phyloP scores from a whole-genome alignment of 2,113 vertebrate genomes.

The Chloroceryle aenea region DNA sequence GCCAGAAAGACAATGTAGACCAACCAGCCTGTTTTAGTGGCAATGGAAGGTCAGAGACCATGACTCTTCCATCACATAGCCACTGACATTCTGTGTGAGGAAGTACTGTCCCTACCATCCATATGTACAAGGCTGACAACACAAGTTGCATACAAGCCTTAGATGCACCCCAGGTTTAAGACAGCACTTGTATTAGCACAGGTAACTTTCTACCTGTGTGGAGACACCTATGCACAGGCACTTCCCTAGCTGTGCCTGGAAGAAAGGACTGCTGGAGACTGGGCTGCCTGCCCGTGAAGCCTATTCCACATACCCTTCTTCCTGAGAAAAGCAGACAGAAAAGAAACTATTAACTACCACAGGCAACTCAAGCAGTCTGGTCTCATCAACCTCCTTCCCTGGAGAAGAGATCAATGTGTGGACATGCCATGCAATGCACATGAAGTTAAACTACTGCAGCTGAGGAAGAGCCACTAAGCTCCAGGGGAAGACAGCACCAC shows the following conservation, averaged over 20 bases:
- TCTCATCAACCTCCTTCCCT: not conserved
- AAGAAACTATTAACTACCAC: fast-evolving
- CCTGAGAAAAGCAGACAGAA: not conserved
- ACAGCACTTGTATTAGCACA: not conserved
- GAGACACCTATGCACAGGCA: not conserved
- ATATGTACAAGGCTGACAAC: fast-evolving
- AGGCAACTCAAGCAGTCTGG: not conserved
- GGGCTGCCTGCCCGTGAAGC: not conserved
- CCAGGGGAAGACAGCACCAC: not conserved
- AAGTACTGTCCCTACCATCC: not conserved
- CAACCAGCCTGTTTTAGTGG: not conserved
- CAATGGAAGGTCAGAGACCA: fast-evolving
- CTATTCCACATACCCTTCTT: not conserved
- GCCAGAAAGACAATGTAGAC: not conserved
- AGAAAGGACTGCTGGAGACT: not conserved
- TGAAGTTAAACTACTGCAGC: not conserved
- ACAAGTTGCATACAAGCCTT: not conserved
- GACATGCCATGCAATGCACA: fast-evolving
- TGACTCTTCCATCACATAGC: not conserved
- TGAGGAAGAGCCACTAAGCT: not conserved
- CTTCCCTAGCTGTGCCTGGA: not conserved
- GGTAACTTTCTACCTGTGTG: not conserved
- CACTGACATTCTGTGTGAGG: not conserved
- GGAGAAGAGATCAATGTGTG: not conserved
- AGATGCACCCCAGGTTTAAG: fast-evolving